These are phyloP conservation scores for Drosophila quasianomalipes DNA, from an alignment of 2,888 invertebrate species.

Conservation along the genomic window DNA sequence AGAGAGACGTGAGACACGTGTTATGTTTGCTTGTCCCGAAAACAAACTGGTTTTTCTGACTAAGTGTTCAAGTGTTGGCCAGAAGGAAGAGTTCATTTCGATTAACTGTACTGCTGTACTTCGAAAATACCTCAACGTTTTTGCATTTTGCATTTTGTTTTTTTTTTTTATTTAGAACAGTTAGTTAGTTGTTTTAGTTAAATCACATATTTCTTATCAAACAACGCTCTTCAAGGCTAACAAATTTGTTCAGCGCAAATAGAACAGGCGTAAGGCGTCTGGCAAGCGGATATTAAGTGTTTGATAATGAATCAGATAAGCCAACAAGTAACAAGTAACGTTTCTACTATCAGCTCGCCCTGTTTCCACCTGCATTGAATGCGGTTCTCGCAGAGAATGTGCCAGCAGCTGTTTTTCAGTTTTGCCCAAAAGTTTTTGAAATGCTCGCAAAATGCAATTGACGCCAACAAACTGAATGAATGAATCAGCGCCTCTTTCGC, in stretches of 20 bases:
- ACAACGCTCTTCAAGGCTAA: not conserved
- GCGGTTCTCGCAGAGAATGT: not conserved
- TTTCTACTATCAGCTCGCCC: not conserved
- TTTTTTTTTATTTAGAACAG: not conserved
- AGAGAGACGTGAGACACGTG: not conserved
- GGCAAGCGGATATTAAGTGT: not conserved
- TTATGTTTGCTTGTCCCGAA: not conserved
- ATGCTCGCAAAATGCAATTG: not conserved
- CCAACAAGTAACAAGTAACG: not conserved
- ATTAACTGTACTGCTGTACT: not conserved
- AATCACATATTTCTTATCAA: not conserved
- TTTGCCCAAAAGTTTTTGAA: not conserved
- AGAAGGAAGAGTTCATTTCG: not conserved
- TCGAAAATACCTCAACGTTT: not conserved
- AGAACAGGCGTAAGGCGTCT: not conserved
- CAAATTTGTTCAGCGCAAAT: not conserved
- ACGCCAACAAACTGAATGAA: not conserved
- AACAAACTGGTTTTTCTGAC: slow-evolving; percentile 1
- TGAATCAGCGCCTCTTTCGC: not conserved
- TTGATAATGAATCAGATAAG: not conserved
- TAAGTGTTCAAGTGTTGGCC: not conserved
- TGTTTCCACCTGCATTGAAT: too few species aligned
- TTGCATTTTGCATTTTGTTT: not conserved
- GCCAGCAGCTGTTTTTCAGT: not conserved
- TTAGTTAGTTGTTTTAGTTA: not conserved